Base-by-base conservation (phyloP, 2,888 invertebrate genomes). In the Xylophagus ater region DNA sequence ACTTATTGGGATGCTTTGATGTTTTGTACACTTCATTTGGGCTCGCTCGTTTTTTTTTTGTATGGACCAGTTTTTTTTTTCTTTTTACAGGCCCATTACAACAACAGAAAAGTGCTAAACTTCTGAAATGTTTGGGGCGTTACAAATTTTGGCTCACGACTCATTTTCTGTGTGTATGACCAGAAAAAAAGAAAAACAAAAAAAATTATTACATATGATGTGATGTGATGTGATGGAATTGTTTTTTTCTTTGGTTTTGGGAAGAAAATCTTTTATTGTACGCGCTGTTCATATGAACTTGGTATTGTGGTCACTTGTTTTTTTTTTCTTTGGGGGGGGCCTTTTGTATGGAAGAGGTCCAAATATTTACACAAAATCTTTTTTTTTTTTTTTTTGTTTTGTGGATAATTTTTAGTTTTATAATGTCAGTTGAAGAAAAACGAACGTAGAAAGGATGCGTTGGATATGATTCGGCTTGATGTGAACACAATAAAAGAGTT, bases 331-430 rank as follows among this genome's bases (percentile, higher is more conserved):
- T n/a, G n/a, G n/a, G n/a, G n/a, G n/a, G n/a, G n/a, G n/a, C n/a
- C n/a, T n/a, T 17, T 24, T 15, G 19, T 37, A 15, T 24, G 17
- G 17, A 31, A 7, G 6, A 28, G 15, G 31, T 15, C 37, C 29
- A 37, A 37, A 37, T 37, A 37, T 37, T 37, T 37, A 37, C 31
- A 7, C 37, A 21, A 28, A 37, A 37, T 18, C 4, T 30, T 17
- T 30, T 30, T 18, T 17, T 32, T 13, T 23, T 14, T 23, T 23
- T 21, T 12, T 2, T 3, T 23, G 21, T 33, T 14, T n/a, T n/a
- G n/a, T n/a, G n/a, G n/a, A n/a, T n/a, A n/a, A n/a, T n/a, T n/a
- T n/a, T n/a, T n/a, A n/a, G n/a, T n/a, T n/a, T n/a, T n/a, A n/a
- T n/a, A n/a, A n/a, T n/a, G n/a, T n/a, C n/a, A n/a, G n/a, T n/a